Evolutionary conservation across 2,113 vertebrate genomes (phyloP), one percentile per base, ranked within the genome.

Genomic region (Neoarius graeffei): DNA sequence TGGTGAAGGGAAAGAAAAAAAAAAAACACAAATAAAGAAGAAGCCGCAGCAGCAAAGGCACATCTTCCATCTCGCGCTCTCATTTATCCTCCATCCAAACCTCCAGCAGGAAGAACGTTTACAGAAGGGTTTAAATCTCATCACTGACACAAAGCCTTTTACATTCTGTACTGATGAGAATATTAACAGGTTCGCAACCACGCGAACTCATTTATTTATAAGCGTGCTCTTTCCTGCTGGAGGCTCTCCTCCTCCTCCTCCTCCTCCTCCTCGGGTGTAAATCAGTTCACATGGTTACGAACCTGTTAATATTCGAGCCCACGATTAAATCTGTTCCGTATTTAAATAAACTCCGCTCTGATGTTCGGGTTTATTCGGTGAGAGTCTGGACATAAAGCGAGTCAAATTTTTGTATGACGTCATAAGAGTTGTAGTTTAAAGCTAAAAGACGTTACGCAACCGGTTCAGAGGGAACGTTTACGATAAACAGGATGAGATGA

Each of bases 1-100:
- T 93, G 94, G 93, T 92, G 94, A 0, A 14, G 42, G 42, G 25
- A 62, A 81, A 83, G 57, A 8, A 30, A 30, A 17, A 57, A 7
- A 15, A 56, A 17, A 56, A 56, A 91, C 30, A 35, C 2, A 17
- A 8, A 56, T 25, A 23, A 25, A 56, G 35, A 30, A 64, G 69
- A 35, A 17, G 13, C 30, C 52, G 57, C 77, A 42, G 30, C 35
- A 62, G 35, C 23, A 13, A 42, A 42, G 42, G 42, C 42, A 42
- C 42, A 42, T 42, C 42, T 4, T 42, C 42, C 42, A 42, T 42
- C 42, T 42, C 42, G 42, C 42, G 4, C 2, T 27, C n/a, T 14
- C 66, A 14, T 14, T 27, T 14, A 27, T 67, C 25, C 10, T 66
- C 10, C 25, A 66, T 9, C 9, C 11, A 66, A n/a, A 66, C 62